These are phyloP conservation scores for Onychostoma macrolepis DNA, from an alignment of 2,113 vertebrate genomes.

Conservation along the genomic window DNA sequence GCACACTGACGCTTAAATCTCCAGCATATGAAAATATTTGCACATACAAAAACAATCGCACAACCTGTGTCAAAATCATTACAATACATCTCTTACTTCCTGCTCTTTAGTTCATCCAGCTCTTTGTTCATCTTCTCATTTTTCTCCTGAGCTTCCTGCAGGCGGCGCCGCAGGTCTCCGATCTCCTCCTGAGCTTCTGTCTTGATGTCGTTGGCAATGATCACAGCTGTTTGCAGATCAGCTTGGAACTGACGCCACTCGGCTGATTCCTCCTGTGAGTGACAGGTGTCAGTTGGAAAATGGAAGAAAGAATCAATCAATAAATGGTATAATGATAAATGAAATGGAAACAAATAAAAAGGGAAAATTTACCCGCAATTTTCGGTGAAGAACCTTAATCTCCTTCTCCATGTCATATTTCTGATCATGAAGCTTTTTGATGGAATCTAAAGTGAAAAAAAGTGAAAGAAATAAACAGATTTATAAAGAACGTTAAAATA, in stretches of 20 bases:
- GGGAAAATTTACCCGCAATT: slow-evolving; percentile 77
- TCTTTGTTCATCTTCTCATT: slow-evolving; percentile 62
- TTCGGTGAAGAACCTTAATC: slow-evolving; percentile 86
- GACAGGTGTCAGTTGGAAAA: background rate
- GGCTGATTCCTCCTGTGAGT: slow-evolving; percentile 56
- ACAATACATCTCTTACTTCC: slow-evolving; percentile 44
- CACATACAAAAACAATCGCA: background rate
- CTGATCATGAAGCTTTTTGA: slow-evolving; percentile 89
- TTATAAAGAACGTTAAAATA: background rate
- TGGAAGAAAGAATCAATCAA: background rate
- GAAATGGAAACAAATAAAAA: background rate
- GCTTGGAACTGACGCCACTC: slow-evolving; percentile 64
- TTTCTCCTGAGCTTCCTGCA: slow-evolving; percentile 61
- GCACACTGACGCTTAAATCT: background rate
- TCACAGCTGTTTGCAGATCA: slow-evolving; percentile 62
- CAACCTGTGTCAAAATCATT: background rate
- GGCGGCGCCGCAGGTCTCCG: slow-evolving; percentile 58
- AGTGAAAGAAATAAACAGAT: background rate
- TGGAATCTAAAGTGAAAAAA: slow-evolving; percentile 70
- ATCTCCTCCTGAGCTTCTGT: slow-evolving; percentile 62
- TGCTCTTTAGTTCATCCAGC: slow-evolving; percentile 60
- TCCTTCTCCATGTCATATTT: slow-evolving; percentile 90
- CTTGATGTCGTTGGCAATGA: slow-evolving; percentile 63
- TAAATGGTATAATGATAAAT: background rate
- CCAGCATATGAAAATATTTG: background rate